Conservation (phyloP, 2,888 invertebrate genomes). For the Keiferia lycopersicella region DNA sequence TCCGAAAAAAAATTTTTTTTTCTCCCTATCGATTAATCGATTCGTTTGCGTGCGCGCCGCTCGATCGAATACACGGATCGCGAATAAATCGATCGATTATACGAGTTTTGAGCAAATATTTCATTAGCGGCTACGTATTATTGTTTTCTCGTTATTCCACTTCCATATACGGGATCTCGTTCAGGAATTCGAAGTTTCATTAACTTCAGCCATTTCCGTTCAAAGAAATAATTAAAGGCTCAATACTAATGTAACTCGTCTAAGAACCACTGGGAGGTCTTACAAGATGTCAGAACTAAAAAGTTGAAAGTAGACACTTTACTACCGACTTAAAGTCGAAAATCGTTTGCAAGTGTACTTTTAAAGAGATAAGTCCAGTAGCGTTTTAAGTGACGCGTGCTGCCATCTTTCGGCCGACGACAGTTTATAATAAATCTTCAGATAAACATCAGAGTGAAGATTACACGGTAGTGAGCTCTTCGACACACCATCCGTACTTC, state of each 20-base stretch:
- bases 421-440: conserved; percentile 77
- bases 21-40: conserved; percentile 74
- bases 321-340: conserved; percentile 43
- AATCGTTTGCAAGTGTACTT: conserved; percentile 37
- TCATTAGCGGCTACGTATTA: conserved; percentile 46
- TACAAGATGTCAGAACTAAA: not conserved
- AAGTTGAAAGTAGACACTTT: not conserved
- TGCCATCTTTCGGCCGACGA: conserved; percentile 77
- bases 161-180: conserved; percentile 33
- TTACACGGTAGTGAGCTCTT: conserved; percentile 75
- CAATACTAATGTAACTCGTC: conserved; percentile 12
- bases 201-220: conserved; percentile 30
- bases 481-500: conserved; percentile 78
- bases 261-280: conserved; percentile 41
- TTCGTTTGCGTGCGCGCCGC: conserved; percentile 73
- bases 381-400: conserved; percentile 70
- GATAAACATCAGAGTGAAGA: conserved; percentile 78
- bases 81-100: conserved; percentile 61
- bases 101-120: conserved; percentile 58
- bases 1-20: no score
- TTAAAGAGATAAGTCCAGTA: conserved; percentile 61
- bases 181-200: conserved; percentile 29
- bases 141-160: conserved; percentile 41
- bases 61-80: conserved; percentile 57
- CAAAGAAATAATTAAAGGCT: conserved; percentile 20